A percentile compares a stretch with the other conserved stretches of the same genome.
phyloP scores from a whole-genome alignment of 2,113 vertebrate species.

The Trematomus loennbergii region DNA sequence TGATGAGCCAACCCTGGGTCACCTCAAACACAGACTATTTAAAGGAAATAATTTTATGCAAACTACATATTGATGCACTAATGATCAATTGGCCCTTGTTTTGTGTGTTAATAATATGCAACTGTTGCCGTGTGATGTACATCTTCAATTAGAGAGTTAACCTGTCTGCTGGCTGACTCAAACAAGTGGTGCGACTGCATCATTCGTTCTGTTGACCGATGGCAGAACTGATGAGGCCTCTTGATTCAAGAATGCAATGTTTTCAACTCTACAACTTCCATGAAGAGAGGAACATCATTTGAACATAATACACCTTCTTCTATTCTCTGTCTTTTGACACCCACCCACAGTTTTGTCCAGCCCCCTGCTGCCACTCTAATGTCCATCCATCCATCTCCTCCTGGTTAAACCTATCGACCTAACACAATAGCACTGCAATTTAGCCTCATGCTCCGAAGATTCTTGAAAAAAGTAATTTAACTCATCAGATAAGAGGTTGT shows the following conservation, averaged over 20 bases:
- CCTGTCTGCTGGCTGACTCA: constrained; percentile 79
- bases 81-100: constrained; percentile 96
- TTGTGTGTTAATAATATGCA: constrained; percentile 96
- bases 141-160: constrained; percentile 90
- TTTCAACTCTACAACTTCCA: constrained; percentile 9
- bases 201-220: constrained; percentile 75
- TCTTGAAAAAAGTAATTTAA: background rate
- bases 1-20: constrained; percentile 95
- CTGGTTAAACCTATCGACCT: background rate
- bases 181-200: constrained; percentile 85
- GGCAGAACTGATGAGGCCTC: constrained; percentile 50
- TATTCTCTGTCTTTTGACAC: background rate
- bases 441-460: background rate
- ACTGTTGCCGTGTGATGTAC: constrained; percentile 91
- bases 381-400: background rate
- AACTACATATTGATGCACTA: constrained; percentile 96
- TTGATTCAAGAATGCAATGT: background rate
- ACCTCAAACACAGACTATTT: constrained; percentile 94
- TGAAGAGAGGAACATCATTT: background rate
- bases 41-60: constrained; percentile 98
- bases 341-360: background rate
- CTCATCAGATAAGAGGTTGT: background rate
- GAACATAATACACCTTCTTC: background rate
- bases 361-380: background rate
- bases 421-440: background rate